These are phyloP conservation scores for Papilio glaucus DNA, from an alignment of 1,140 invertebrate species.

Conservation along the genomic window DNA sequence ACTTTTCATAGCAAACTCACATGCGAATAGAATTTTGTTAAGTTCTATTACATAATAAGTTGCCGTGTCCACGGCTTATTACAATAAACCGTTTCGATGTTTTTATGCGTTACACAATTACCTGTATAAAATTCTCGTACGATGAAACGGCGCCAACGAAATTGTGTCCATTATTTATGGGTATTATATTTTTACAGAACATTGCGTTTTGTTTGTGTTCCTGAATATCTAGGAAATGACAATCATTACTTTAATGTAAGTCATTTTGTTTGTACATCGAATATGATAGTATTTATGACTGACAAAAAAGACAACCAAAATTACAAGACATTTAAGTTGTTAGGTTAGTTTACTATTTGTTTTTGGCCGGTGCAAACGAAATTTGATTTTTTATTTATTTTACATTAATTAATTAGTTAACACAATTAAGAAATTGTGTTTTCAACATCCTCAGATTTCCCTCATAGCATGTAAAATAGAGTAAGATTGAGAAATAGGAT, in stretches of 20 bases:
- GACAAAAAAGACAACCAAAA: not conserved
- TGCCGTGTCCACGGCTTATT: conserved; percentile 17
- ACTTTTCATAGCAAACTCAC: not conserved
- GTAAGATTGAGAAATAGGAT: no score
- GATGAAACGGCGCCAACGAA: conserved; percentile 19
- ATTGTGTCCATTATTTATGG: conserved; percentile 26
- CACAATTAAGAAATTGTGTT: not conserved
- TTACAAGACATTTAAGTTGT: no score
- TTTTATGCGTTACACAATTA: conserved; percentile 11
- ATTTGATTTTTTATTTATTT: not conserved
- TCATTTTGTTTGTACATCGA: not conserved
- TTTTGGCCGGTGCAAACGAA: no score
- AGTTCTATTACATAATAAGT: not conserved
- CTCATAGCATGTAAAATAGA: no score
- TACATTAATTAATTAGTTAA: not conserved
- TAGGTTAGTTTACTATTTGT: no score
- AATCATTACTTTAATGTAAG: conserved; percentile 4
- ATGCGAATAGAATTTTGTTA: not conserved
- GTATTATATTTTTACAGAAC: conserved; percentile 23
- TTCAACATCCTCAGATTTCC: not conserved
- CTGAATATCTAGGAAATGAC: not conserved
- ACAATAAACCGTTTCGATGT: conserved; percentile 5
- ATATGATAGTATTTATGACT: not conserved
- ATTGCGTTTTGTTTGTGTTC: conserved; percentile 11
- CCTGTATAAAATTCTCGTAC: conserved; percentile 15